Evolutionary conservation across 2,888 invertebrate genomes (phyloP).

Genomic region (Cataglyphis altisquamis): DNA sequence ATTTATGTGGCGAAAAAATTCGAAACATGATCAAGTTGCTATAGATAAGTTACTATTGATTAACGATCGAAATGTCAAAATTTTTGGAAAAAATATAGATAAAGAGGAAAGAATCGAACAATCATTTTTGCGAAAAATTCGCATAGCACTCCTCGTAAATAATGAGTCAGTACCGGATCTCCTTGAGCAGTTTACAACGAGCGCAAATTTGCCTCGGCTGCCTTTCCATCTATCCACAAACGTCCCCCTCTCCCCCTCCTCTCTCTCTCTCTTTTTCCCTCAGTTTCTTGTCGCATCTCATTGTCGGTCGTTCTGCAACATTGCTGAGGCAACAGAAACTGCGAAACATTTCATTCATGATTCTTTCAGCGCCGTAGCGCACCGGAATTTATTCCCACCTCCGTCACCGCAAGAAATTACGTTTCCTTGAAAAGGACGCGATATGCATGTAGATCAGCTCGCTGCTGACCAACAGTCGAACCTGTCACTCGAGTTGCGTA

Average conservation of each 20-base stretch:
- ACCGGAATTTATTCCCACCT: slow-evolving; percentile 65
- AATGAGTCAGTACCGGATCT: slow-evolving; percentile 83
- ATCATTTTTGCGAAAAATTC: slow-evolving; percentile 80
- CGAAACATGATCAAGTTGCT: neutral
- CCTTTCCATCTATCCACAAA: slow-evolving; percentile 59
- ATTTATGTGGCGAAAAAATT: neutral
- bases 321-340: slow-evolving; percentile 45
- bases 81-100: slow-evolving; percentile 43
- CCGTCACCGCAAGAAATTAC: slow-evolving; percentile 59
- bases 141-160: slow-evolving; percentile 74
- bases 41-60: neutral
- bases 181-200: slow-evolving; percentile 80
- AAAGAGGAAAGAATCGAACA: slow-evolving; percentile 67
- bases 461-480: slow-evolving; percentile 21
- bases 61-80: neutral
- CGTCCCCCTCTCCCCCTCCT: neutral
- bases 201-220: slow-evolving; percentile 67
- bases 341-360: slow-evolving; percentile 78
- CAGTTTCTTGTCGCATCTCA: slow-evolving; percentile 54
- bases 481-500: slow-evolving; percentile 59
- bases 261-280: slow-evolving; percentile 58
- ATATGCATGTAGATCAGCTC: slow-evolving; percentile 31
- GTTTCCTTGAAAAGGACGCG: slow-evolving; percentile 79
- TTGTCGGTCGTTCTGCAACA: slow-evolving; percentile 51
- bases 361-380: slow-evolving; percentile 68